Conservation (phyloP, 2,797 vertebrate species). For the Cetoscarus ocellatus region DNA sequence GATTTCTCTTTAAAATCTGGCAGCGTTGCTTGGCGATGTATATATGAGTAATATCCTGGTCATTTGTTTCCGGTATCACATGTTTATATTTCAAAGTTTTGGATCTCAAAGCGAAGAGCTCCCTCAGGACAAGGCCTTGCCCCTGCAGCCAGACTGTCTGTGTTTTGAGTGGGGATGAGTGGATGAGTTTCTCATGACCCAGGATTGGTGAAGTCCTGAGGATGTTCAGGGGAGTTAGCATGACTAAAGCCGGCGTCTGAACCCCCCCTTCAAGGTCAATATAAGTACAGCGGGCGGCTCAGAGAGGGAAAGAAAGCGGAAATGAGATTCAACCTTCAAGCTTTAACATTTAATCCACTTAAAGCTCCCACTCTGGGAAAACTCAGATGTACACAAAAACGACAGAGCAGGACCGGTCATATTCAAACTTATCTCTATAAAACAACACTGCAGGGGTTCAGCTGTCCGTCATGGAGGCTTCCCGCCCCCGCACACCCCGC, state of each 20-base stretch:
- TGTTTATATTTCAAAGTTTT: constrained; percentile 30
- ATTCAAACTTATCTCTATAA: background rate
- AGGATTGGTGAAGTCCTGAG: constrained; percentile 21
- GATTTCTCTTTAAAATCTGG: too few species aligned
- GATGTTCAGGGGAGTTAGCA: constrained; percentile 30
- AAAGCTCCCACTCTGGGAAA: constrained; percentile 28
- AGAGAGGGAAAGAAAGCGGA: constrained; percentile 20
- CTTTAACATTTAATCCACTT: constrained; percentile 40
- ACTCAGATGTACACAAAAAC: constrained; percentile 15
- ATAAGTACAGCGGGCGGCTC: constrained; percentile 29
- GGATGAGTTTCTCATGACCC: constrained; percentile 66
- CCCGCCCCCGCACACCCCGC: background rate
- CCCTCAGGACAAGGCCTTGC: constrained; percentile 23
- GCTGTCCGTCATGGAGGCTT: background rate
- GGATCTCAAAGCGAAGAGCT: constrained; percentile 1
- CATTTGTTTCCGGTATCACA: background rate
- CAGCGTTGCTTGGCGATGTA: too few species aligned
- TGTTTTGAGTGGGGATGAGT: constrained; percentile 39
- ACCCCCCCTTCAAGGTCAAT: constrained; percentile 31
- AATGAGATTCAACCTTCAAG: constrained; percentile 40
- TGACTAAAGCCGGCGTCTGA: constrained; percentile 41
- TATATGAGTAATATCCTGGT: background rate
- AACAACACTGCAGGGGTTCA: background rate
- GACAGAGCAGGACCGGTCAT: background rate
- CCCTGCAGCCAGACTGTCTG: constrained; percentile 39